Percentiles rank a stretch among this genome's conserved stretches.
phyloP scores from a whole-genome alignment of 37 sponge, comb jelly and placozoan genomes.

The Hormiphora californensis region DNA sequence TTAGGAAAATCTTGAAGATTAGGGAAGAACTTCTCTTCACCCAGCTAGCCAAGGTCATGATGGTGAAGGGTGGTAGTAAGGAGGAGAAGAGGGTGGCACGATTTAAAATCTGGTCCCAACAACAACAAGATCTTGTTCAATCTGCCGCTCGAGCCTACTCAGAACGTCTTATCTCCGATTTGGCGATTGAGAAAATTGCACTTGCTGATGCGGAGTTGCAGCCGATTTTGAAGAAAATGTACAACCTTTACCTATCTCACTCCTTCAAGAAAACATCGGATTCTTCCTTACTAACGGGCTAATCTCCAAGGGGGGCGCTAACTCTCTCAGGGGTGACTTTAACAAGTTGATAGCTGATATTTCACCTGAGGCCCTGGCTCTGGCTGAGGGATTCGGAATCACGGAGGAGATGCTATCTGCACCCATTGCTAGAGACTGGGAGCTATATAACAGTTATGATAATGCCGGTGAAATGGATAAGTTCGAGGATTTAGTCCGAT shows the following conservation, averaged over 20 bases:
- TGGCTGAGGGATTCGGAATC: slow-evolving; percentile 43
- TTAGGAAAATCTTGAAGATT: background rate
- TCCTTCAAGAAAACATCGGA: slow-evolving; percentile 39
- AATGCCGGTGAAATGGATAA: slow-evolving; percentile 48
- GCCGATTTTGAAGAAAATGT: slow-evolving; percentile 9
- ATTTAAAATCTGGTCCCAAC: slow-evolving; percentile 47
- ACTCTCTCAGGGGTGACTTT: slow-evolving; percentile 22
- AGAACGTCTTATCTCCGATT: slow-evolving; percentile 21
- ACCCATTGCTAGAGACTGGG: slow-evolving; percentile 47
- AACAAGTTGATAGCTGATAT: background rate
- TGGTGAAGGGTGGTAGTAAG: background rate
- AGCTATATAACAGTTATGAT: slow-evolving; percentile 39
- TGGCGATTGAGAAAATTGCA: slow-evolving; percentile 7
- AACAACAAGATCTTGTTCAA: slow-evolving; percentile 32
- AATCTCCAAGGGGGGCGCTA: background rate
- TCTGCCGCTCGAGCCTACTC: slow-evolving; percentile 31
- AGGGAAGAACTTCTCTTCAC: slow-evolving; percentile 7
- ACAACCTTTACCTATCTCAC: slow-evolving; percentile 46
- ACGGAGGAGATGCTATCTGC: slow-evolving; percentile 50
- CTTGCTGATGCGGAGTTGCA: slow-evolving; percentile 5
- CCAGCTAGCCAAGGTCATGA: background rate
- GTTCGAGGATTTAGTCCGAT: background rate
- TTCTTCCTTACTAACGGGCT: slow-evolving; percentile 40
- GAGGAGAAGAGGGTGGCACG: background rate
- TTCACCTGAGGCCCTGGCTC: slow-evolving; percentile 8